Evolutionary conservation across 1,140 invertebrate genomes (phyloP).

Genomic region (Caerostris darwini): DNA sequence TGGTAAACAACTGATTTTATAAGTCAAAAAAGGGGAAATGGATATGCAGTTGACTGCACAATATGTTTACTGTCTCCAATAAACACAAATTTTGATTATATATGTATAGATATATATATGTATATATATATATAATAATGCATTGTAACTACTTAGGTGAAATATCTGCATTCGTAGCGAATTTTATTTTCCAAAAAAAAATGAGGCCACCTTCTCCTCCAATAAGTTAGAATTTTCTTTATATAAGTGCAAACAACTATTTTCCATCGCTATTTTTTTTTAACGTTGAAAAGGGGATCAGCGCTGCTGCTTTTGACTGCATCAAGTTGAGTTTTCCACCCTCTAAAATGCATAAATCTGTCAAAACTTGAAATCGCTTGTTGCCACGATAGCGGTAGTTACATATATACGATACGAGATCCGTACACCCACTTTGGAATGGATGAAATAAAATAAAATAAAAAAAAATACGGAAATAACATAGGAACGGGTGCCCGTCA

Average conservation of each 20-base stretch:
- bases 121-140: not conserved
- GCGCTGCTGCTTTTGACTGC: not conserved
- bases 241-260: slow-evolving; percentile 43
- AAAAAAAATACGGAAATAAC: slow-evolving; percentile 66
- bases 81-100: not conserved
- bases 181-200: slow-evolving; percentile 29
- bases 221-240: not conserved
- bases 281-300: slow-evolving; percentile 25
- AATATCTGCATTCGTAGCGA: slow-evolving; percentile 27
- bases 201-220: not conserved
- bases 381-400: slow-evolving; percentile 29
- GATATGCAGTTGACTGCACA: not conserved
- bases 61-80: not conserved
- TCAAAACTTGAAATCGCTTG: slow-evolving; percentile 38
- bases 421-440: not conserved
- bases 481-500: slow-evolving; percentile 10
- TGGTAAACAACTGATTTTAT: not conserved
- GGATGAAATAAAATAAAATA: slow-evolving; percentile 41
- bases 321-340: slow-evolving; percentile 39
- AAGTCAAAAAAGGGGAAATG: not conserved
- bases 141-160: slow-evolving; percentile 13
- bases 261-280: slow-evolving; percentile 5
- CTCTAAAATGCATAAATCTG: slow-evolving; percentile 60
- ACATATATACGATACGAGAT: slow-evolving; percentile 2
- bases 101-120: too few species aligned